Evolutionary conservation across 2,888 invertebrate genomes (phyloP).

Genomic region (Troides helena): DNA sequence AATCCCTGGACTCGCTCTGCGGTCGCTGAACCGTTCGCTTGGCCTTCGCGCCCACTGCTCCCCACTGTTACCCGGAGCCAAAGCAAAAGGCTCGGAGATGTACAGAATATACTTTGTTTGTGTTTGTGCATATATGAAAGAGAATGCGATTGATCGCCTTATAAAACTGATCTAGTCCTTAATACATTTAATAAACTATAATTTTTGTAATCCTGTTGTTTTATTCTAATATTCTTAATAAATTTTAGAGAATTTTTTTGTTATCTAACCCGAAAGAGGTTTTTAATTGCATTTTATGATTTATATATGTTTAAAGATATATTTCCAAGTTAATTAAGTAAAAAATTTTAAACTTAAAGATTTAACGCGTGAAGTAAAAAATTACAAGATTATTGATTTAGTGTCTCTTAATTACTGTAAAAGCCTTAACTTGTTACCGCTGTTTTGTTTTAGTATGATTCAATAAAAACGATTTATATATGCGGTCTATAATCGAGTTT

Average conservation of each 20-base stretch:
- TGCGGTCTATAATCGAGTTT: too few species aligned
- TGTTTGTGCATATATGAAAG: constrained; percentile 65
- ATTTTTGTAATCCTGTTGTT: constrained; percentile 36
- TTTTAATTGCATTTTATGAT: too few species aligned
- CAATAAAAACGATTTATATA: too few species aligned
- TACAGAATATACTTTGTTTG: constrained; percentile 60
- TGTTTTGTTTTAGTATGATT: too few species aligned
- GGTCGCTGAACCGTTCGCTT: constrained; percentile 56
- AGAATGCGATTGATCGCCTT: constrained; percentile 65
- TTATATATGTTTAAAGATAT: too few species aligned
- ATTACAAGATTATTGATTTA: too few species aligned
- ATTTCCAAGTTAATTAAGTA: too few species aligned
- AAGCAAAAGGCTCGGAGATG: constrained; percentile 59
- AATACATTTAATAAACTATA: constrained; percentile 42
- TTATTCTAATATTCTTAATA: constrained; percentile 32
- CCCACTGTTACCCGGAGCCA: constrained; percentile 43
- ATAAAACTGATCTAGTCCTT: constrained; percentile 70
- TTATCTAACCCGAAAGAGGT: too few species aligned
- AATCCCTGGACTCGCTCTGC: constrained; percentile 68
- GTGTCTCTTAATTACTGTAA: too few species aligned
- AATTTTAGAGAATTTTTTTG: not conserved
- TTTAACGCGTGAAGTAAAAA: too few species aligned
- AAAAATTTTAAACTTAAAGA: too few species aligned
- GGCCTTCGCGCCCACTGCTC: constrained; percentile 49
- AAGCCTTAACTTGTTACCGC: too few species aligned